Conservation (phyloP, 1,140 invertebrate species). For the Bombus ignitus region DNA sequence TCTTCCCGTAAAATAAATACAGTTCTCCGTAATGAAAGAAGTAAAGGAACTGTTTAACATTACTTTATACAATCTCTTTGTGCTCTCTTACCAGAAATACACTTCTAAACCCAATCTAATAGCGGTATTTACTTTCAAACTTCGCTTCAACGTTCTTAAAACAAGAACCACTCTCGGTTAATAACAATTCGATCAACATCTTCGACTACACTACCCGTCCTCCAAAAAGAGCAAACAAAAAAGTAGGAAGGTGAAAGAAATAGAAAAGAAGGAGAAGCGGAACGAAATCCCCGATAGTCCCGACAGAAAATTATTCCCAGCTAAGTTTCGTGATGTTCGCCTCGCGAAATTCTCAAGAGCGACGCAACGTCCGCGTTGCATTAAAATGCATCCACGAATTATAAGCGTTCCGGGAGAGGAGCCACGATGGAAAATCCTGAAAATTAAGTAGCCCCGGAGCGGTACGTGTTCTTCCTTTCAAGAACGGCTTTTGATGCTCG, state of each 20-base stretch:
- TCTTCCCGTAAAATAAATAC: neutral
- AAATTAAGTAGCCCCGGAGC: conserved; percentile 40
- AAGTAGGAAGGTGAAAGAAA: neutral
- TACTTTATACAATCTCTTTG: neutral
- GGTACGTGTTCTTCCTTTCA: conserved; percentile 29
- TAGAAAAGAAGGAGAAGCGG: neutral
- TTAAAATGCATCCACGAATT: conserved; percentile 29
- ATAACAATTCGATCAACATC: neutral
- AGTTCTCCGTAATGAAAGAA: neutral
- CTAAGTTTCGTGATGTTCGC: no score
- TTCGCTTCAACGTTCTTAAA: neutral
- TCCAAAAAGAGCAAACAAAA: neutral
- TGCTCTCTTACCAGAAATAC: neutral
- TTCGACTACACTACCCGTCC: neutral
- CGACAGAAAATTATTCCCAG: neutral
- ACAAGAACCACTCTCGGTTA: neutral
- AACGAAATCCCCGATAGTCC: neutral
- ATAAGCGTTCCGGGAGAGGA: conserved; percentile 16
- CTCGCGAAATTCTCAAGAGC: no score
- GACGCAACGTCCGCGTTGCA: neutral
- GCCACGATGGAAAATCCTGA: conserved; percentile 34
- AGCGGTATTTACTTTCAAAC: neutral
- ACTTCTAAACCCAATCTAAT: neutral
- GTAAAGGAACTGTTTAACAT: neutral
- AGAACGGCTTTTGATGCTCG: conserved; percentile 51